phyloP scores from a whole-genome alignment of 2,113 vertebrate genomes.

The Leiothrix lutea region DNA sequence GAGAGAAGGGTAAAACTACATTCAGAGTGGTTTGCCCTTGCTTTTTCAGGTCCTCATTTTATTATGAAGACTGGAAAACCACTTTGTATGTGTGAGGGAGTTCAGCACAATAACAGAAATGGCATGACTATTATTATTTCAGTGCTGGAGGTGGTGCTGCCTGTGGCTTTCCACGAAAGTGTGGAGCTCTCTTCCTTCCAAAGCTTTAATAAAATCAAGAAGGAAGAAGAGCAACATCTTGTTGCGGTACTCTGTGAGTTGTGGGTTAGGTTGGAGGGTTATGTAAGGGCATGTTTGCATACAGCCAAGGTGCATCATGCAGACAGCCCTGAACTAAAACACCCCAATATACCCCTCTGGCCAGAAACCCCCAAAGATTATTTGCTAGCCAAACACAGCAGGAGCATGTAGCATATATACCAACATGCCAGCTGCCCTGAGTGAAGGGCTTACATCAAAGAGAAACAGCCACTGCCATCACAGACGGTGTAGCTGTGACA shows the following conservation, averaged over 20 bases:
- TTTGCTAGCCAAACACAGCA: neutral
- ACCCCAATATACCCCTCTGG: neutral
- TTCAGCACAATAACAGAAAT: neutral
- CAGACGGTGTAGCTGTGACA: neutral
- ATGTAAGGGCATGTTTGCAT: neutral
- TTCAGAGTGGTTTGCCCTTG: neutral
- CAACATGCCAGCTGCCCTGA: fast-evolving
- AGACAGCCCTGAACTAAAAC: neutral
- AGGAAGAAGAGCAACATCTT: neutral
- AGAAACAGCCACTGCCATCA: neutral
- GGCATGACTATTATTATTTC: neutral
- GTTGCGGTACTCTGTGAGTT: neutral
- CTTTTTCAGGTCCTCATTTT: slow-evolving; percentile 2
- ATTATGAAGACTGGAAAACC: neutral
- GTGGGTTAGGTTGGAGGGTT: neutral
- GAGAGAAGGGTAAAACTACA: neutral
- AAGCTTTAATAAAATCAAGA: neutral
- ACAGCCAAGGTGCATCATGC: neutral
- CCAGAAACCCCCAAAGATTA: neutral
- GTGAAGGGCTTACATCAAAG: neutral
- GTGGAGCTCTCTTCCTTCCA: neutral
- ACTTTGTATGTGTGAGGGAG: neutral
- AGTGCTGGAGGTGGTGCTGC: neutral
- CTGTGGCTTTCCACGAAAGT: neutral
- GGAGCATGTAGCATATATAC: neutral